These are phyloP conservation scores for Pseudomyrmex dendroicus DNA, from an alignment of 1,140 invertebrate species.

Conservation along the genomic window DNA sequence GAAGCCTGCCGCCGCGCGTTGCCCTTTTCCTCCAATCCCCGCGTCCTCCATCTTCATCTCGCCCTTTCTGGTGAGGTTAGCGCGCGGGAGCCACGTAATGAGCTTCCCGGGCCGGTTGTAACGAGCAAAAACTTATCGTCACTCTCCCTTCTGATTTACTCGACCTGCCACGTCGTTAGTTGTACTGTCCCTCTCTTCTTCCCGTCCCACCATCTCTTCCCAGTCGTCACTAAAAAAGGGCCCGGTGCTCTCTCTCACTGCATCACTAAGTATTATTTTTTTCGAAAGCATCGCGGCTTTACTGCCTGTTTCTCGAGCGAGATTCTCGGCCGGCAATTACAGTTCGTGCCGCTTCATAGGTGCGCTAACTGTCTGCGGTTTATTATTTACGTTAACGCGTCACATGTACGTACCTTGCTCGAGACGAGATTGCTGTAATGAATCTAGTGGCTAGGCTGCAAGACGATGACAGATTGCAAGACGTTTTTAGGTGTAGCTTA, in stretches of 20 bases:
- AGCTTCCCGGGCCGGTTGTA: slow-evolving; percentile 78
- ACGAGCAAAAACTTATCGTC: slow-evolving; percentile 80
- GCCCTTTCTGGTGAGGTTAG: slow-evolving; percentile 51
- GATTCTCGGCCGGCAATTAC: slow-evolving; percentile 14
- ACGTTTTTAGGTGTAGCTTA: neutral
- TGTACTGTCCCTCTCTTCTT: slow-evolving; percentile 55
- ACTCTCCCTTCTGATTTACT: slow-evolving; percentile 79
- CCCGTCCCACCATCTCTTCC: neutral
- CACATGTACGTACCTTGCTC: neutral
- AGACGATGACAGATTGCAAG: neutral
- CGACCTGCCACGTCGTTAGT: slow-evolving; percentile 76
- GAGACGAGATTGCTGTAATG: neutral
- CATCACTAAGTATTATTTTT: slow-evolving; percentile 58
- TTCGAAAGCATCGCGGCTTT: slow-evolving; percentile 14
- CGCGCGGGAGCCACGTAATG: slow-evolving; percentile 71
- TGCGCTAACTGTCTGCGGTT: neutral
- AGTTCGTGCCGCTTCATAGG: neutral
- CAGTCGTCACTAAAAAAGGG: slow-evolving; percentile 58
- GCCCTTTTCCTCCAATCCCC: slow-evolving; percentile 15
- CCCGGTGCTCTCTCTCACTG: slow-evolving; percentile 49
- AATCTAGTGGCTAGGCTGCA: neutral
- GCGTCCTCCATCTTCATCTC: slow-evolving; percentile 32
- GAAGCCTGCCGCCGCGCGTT: slow-evolving; percentile 48
- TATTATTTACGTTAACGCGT: neutral
- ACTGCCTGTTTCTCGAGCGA: neutral